Base-by-base conservation (phyloP, 1,140 invertebrate genomes). In the Chironomus tepperi region DNA sequence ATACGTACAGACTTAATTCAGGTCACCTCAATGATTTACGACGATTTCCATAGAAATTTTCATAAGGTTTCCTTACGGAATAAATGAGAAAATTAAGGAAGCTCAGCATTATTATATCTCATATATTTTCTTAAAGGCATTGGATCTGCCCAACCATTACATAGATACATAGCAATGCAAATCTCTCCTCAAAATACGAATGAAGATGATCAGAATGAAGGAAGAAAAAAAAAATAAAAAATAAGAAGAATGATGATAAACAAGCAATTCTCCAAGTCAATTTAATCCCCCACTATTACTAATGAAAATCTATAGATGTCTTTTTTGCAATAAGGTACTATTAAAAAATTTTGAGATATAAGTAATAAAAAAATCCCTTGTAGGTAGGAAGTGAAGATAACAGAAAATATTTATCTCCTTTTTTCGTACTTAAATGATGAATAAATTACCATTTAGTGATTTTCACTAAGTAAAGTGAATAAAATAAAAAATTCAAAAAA, bases 361-460 rank as follows among this genome's bases (percentile, higher is more conserved):
- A 57, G 43, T 10, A 47, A 47, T 3, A 3, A 3, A 47, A 47
- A 47, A 47, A 47, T 10, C 43, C n/a, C 15, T 15, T 57, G 47
- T 57, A 57, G 47, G 47, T 57, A 57, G 47, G 47, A 57, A n/a
- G 47, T n/a, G 12, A 57, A n/a, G 47, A 57, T 57, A 57, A 57
- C 47, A 57, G n/a, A 57, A 47, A 43, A 47, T n/a, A 12, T n/a
- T 57, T 57, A n/a, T 57, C 47, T 57, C 47, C 47, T 57, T 57
- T 57, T n/a, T 12, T 57, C 47, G 12, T 34, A 34, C 24, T 57
- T 5, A 57, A 15, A 57, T 57, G 12, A n/a, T n/a, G 12, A 57
- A 57, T 5, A 57, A 57, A 57, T n/a, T 15, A 57, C 24, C 24
- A 34, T 34, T 57, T 12, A 57, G 47, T 57, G 47, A 57, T 57